Base-by-base conservation (phyloP, 2,888 invertebrate species). In the Barypeithes pellucidus region DNA sequence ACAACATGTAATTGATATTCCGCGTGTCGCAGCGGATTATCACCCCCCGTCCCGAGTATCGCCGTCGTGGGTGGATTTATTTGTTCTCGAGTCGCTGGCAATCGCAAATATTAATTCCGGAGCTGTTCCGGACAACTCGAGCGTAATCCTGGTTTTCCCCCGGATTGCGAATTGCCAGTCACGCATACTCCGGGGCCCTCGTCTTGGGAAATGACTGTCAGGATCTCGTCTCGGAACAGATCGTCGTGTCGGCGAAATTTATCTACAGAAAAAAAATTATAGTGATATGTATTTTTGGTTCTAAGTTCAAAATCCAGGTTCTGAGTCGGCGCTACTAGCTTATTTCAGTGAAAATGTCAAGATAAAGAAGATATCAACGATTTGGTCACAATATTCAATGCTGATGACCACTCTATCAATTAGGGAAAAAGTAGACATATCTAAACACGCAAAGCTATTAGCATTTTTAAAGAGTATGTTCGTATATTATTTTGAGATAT, bases 61-160 rank as follows among this genome's bases (percentile, higher is more conserved):
- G 41, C 14, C 43, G n/a, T 41, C 16, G 62, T 62, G 29, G 50
- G 62, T 62, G 29, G 50, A 68, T 63, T 63, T 52, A 54, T 65
- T 65, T 54, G 54, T 63, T 62, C 65, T 43, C 36, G 72, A 69
- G 69, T 75, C 72, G 11, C 52, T 14, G 67, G 50, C 59, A 67
- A 68, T 67, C 72, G 67, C 67, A 67, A 66, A 70, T 73, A 73
- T 73, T 73, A 73, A 73, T 73, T 73, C 73, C 59, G 70, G 66
- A 69, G 43, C 66, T 57, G 65, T 57, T 69, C 65, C 63, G 65
- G 60, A 22, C 59, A 73, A 69, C 24, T 65, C 70, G 66, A 47
- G 66, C 66, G 69, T 60, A 73, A 73, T 66, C 73, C 70, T 41
- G 69, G 41, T 43, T 68, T 60, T 9, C 41, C 41, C 33, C 33